A percentile compares a stretch with the other conserved stretches of the same genome.
Conservation (phyloP, 2,888 invertebrate species). For the Nowickia ferox region DNA sequence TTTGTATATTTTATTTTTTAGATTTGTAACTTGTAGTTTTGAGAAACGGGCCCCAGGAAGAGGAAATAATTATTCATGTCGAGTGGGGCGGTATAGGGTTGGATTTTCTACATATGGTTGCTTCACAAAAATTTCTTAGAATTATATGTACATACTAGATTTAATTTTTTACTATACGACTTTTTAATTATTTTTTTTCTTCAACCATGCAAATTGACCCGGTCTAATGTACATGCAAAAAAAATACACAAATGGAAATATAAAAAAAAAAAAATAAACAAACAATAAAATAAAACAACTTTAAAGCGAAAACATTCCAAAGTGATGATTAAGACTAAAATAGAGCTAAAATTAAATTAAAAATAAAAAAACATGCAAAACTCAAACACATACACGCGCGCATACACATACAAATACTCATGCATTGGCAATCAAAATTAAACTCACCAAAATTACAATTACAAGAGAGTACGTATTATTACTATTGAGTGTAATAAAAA, state of each 20-base stretch:
- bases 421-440: slow-evolving; percentile 48
- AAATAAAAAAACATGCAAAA: slow-evolving; percentile 57
- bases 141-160: no score
- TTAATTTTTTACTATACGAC: no score
- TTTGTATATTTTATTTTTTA: no score
- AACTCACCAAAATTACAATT: slow-evolving; percentile 48
- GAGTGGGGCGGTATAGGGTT: no score
- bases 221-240: no score
- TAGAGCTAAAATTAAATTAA: slow-evolving; percentile 79
- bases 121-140: no score
- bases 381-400: slow-evolving; percentile 3
- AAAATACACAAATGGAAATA: slow-evolving; percentile 45
- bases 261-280: slow-evolving; percentile 61
- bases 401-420: slow-evolving; percentile 12
- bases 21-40: no score
- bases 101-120: no score
- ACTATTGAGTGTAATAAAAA: slow-evolving; percentile 21
- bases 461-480: slow-evolving; percentile 23
- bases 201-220: no score
- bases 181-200: no score
- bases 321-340: slow-evolving; percentile 81
- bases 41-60: no score
- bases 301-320: slow-evolving; percentile 74
- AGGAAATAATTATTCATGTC: no score
- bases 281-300: slow-evolving; percentile 62